Base-by-base conservation (phyloP, 2,113 vertebrate species). In the Calyptomena viridis region DNA sequence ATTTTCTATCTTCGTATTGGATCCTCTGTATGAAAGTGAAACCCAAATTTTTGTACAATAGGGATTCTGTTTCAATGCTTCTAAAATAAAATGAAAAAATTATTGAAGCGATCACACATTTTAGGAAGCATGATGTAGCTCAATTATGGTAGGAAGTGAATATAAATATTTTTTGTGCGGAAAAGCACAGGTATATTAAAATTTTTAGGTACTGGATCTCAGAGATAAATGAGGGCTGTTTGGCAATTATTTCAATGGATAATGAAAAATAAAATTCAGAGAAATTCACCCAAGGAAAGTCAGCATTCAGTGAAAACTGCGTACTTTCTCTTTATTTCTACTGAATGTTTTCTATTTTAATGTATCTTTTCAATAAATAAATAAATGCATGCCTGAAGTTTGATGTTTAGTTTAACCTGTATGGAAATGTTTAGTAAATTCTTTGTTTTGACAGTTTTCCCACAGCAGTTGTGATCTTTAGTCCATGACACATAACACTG, bases 381-480 rank as follows among this genome's bases (percentile, higher is more conserved):
- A 46, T 40, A 44, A 42, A 35, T 55, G 20, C 19, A 46, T 55
- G 9, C n/a, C 59, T 58, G 11, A 78, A 77, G 8, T 89, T 47
- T 76, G 46, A 86, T 83, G 12, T 85, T 62, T 81, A n/a, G 47
- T 73, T 84, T 93, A 39, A 95, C 79, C 17, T 55, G 20, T 55
- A 37, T 16, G 55, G 56, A 49, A 89, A 53, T 13, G n/a, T 72
- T 84, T n/a, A 75, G 68, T 35, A 69, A 68, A 69, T 64, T 84
- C 56, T 62, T 96, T 83, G 67, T 76, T 92, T 94, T 91, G 60
- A 33, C 78, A 87, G 33, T 82, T 94, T 96, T 27, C 76, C 39
- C 56, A 93, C 39, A 85, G 74, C 14, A 88, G 40, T 49, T 73
- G 8, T 82, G 31, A 87, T 95, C 13, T n/a, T 89, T 40, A 40